Evolutionary conservation across 2,113 vertebrate genomes (phyloP).

Genomic region (Glaucomys volans): DNA sequence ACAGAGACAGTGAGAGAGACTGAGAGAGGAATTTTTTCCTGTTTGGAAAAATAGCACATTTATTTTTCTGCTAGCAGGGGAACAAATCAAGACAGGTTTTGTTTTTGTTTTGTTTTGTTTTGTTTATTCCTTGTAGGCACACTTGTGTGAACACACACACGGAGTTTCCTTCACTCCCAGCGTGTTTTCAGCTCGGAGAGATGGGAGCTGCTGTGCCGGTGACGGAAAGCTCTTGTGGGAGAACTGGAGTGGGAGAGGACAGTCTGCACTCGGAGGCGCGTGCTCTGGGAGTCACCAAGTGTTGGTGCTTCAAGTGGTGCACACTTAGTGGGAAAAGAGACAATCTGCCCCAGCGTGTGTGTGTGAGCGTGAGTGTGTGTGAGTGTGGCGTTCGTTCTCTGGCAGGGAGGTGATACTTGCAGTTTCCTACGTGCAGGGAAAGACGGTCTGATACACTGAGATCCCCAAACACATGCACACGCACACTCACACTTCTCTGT

Average conservation of each 20-base stretch:
- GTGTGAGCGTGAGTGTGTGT: rapidly evolving
- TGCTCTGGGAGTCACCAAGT: neutral
- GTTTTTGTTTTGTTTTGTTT: neutral
- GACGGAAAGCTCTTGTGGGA: neutral
- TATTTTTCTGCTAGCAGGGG: neutral
- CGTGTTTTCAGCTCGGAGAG: neutral
- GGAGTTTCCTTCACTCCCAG: rapidly evolving
- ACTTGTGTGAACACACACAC: neutral
- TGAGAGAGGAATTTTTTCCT: neutral
- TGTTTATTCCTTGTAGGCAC: neutral
- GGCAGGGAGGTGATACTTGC: rapidly evolving
- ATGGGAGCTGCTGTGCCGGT: neutral
- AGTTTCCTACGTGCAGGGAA: neutral
- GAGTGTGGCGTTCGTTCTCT: neutral
- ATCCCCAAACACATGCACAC: neutral
- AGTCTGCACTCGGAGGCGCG: neutral
- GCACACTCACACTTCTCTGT: neutral
- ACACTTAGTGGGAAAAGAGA: rapidly evolving
- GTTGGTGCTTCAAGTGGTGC: neutral
- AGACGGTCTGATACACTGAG: neutral
- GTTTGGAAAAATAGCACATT: neutral
- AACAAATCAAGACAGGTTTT: neutral
- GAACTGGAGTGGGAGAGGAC: neutral
- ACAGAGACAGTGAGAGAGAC: neutral
- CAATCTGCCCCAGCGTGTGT: neutral